Percentiles rank a stretch among this genome's conserved stretches.
phyloP scores from a whole-genome alignment of 2,797 vertebrate species.

The Coregonus suidteri region DNA sequence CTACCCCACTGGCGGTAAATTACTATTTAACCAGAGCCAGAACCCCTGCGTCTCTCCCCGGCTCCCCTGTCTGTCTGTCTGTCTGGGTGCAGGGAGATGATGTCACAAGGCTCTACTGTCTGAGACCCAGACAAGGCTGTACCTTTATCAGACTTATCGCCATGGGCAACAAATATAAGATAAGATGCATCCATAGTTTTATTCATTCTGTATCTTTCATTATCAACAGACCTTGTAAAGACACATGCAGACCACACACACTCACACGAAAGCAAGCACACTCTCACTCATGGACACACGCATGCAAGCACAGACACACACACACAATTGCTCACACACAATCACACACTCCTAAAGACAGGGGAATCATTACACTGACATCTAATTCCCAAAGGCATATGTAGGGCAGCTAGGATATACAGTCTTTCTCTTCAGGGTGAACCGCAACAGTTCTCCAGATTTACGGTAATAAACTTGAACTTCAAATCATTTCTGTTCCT shows the following conservation, averaged over 20 bases:
- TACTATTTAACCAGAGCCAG: constrained; percentile 26
- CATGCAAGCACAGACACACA: not conserved
- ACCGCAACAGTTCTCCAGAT: too few relatives aligned
- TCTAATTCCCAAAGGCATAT: not conserved
- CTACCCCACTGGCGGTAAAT: constrained; percentile 46
- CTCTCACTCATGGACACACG: not conserved
- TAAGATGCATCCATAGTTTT: constrained; percentile 26
- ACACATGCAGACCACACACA: not conserved
- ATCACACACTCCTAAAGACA: not conserved
- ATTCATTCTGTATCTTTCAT: constrained; percentile 8
- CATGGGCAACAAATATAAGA: constrained; percentile 40
- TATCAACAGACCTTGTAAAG: constrained; percentile 53
- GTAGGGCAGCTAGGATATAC: not conserved
- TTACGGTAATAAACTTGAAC: not conserved
- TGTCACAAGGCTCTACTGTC: constrained; percentile 7
- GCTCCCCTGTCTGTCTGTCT: not conserved
- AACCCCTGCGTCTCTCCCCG: constrained; percentile 9
- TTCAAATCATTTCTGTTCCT: not conserved
- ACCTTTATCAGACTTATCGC: constrained; percentile 20
- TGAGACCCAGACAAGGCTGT: constrained; percentile 23
- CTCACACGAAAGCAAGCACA: too few relatives aligned
- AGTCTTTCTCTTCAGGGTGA: not conserved
- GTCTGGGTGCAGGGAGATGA: not conserved
- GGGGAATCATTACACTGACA: not conserved
- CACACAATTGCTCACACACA: not conserved